These are phyloP conservation scores for Silvanus unidentatus DNA, from an alignment of 2,888 invertebrate species.

Conservation along the genomic window DNA sequence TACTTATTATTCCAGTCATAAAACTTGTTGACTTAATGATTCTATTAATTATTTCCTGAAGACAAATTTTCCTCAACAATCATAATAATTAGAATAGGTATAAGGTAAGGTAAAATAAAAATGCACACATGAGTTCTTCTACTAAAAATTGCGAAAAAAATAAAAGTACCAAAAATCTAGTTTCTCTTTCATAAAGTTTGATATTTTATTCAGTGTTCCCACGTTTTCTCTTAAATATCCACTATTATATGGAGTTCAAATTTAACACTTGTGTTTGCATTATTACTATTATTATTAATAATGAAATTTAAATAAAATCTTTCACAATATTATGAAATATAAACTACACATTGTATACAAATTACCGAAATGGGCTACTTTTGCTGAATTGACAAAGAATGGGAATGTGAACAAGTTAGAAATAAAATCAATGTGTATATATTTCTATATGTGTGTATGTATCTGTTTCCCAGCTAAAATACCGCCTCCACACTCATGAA, in stretches of 20 bases:
- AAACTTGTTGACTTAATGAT: constrained; percentile 1
- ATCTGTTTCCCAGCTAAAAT: constrained; percentile 14
- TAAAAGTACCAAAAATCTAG: no score
- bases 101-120: no score
- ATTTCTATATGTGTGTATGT: constrained; percentile 1
- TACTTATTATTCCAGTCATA: constrained; percentile 3
- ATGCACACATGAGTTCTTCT: no score
- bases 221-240: no score
- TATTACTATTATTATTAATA: no score
- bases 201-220: no score
- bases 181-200: no score
- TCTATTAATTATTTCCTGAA: constrained; percentile 5
- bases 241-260: no score
- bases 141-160: no score
- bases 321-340: neutral
- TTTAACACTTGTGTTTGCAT: no score
- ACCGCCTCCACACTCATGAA: constrained; percentile 40
- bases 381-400: neutral
- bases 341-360: neutral
- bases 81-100: no score
- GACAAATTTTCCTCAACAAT: neutral
- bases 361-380: neutral
- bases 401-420: neutral
- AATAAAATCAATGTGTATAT: neutral
- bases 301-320: no score